phyloP scores from a whole-genome alignment of 2,888 invertebrate species.

The Epinotia ramella region DNA sequence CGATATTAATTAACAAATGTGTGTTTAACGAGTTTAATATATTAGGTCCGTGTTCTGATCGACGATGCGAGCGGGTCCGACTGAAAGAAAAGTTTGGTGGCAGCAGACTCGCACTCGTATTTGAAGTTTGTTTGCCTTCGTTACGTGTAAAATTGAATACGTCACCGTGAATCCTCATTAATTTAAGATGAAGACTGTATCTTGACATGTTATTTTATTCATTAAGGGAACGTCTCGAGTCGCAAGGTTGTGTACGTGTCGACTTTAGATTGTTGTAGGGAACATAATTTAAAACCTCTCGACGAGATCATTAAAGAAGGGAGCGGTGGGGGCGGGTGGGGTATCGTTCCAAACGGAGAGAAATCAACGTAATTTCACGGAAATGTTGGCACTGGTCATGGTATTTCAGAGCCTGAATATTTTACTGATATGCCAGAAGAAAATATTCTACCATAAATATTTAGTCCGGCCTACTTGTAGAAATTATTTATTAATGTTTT shows the following conservation, averaged over 20 bases:
- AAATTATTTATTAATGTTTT: background rate
- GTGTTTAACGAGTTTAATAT: conserved; percentile 75
- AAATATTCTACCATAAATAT: background rate
- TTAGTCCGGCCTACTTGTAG: background rate
- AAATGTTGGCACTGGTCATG: conserved; percentile 39
- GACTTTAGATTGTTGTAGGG: conserved; percentile 79
- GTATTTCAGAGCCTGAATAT: conserved; percentile 13
- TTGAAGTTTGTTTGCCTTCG: conserved; percentile 78
- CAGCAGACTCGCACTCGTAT: conserved; percentile 30
- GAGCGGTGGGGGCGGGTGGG: conserved; percentile 54
- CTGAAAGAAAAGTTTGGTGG: conserved; percentile 38
- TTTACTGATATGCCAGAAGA: background rate
- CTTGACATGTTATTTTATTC: conserved; percentile 84
- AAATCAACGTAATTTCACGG: conserved; percentile 32
- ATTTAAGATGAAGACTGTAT: conserved; percentile 82
- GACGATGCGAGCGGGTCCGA: conserved; percentile 51
- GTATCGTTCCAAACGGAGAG: conserved; percentile 40
- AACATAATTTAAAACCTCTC: conserved; percentile 81
- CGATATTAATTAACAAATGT: conserved; percentile 80
- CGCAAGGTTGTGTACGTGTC: conserved; percentile 72
- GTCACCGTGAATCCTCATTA: conserved; percentile 80
- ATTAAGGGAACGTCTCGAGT: conserved; percentile 74
- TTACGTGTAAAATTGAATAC: conserved; percentile 82
- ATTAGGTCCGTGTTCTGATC: conserved; percentile 66
- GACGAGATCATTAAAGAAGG: conserved; percentile 73